phyloP scores from a whole-genome alignment of 2,797 vertebrate species.

The Tolypeutes matacus region DNA sequence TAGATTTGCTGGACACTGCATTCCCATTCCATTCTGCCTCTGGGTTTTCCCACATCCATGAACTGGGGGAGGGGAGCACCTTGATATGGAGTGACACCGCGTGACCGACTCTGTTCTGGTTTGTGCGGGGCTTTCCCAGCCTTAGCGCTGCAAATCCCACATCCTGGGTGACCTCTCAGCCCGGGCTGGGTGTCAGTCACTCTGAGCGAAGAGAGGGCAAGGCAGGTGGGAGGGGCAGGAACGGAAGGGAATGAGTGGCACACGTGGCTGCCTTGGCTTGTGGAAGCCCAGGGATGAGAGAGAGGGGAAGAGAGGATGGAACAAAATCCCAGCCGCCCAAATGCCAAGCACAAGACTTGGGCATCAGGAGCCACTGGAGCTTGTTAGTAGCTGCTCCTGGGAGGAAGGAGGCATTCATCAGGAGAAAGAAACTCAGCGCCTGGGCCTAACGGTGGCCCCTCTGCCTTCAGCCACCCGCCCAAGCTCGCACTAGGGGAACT shows the following conservation, averaged over 20 bases:
- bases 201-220: background rate
- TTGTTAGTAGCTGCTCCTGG: background rate
- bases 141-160: background rate
- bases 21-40: background rate
- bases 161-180: background rate
- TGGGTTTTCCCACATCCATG: background rate
- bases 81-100: background rate
- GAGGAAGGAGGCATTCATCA: background rate
- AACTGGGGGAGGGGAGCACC: fast-evolving
- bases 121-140: background rate
- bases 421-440: background rate
- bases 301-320: background rate
- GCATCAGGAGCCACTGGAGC: background rate
- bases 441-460: background rate
- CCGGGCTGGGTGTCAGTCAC: background rate
- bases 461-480: no score
- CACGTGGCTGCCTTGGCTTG: background rate
- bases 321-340: background rate
- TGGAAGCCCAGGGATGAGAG: background rate
- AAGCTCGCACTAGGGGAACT: background rate
- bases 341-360: background rate
- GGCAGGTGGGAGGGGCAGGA: background rate
- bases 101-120: fast-evolving
- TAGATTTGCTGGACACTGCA: background rate
- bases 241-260: background rate